Conservation (phyloP, 1,140 invertebrate species). For the Formica selysi region DNA sequence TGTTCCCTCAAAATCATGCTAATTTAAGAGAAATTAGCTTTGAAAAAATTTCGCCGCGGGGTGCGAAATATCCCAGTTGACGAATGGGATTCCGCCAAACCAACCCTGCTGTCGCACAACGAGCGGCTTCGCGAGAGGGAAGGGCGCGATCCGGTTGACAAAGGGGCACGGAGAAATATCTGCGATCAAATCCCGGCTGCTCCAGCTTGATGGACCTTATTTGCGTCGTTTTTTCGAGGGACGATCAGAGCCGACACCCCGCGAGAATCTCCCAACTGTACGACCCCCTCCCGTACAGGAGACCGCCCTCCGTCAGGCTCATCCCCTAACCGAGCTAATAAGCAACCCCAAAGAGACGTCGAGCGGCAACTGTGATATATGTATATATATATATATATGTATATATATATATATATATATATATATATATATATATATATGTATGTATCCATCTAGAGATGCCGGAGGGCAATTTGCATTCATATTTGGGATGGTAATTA, state of each 20-base stretch:
- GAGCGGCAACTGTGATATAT: constrained; percentile 72
- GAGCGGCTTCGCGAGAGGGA: constrained; percentile 42
- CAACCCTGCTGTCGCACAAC: constrained; percentile 14
- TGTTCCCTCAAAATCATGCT: neutral
- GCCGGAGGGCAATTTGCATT: constrained; percentile 79
- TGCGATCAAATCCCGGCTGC: constrained; percentile 77
- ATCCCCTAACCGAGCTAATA: constrained; percentile 82
- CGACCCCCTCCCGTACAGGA: constrained; percentile 44
- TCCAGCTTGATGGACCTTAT: constrained; percentile 76
- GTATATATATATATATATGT: constrained; percentile 58
- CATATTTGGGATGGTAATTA: constrained; percentile 85
- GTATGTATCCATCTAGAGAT: constrained; percentile 53
- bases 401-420: neutral
- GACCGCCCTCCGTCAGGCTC: constrained; percentile 57
- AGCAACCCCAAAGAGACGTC: constrained; percentile 80
- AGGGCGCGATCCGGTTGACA: constrained; percentile 67
- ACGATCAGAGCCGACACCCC: constrained; percentile 67
- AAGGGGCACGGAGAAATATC: constrained; percentile 60
- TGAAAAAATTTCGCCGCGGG: constrained; percentile 9
- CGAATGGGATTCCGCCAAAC: constrained; percentile 44
- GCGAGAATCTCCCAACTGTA: constrained; percentile 44
- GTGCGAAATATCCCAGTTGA: constrained; percentile 51
- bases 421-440: constrained; percentile 18
- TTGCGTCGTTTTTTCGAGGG: constrained; percentile 78
- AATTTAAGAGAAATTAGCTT: constrained; percentile 40